A percentile compares a stretch with the other conserved stretches of the same genome.
Evolutionary conservation across 2,888 invertebrate species (phyloP).

Genomic region (Hyalella azteca): DNA sequence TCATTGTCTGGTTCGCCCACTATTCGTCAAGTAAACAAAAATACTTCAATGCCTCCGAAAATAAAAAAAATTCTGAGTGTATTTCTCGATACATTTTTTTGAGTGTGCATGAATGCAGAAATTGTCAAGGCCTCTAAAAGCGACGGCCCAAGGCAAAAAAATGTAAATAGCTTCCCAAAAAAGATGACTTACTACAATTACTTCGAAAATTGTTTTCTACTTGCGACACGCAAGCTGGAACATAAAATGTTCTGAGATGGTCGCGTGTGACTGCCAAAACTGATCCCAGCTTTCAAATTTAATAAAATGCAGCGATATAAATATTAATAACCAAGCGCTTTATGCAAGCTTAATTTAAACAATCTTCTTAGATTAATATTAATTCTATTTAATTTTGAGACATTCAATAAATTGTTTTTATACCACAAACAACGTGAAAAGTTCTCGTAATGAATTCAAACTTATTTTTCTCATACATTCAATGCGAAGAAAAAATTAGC

Average conservation of each 20-base stretch:
- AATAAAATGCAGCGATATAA: no score
- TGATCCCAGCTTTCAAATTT: no score
- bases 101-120: conserved; percentile 35
- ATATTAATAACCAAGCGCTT: no score
- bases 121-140: conserved; percentile 18
- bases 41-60: conserved; percentile 25
- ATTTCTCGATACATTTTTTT: background rate
- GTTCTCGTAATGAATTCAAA: no score
- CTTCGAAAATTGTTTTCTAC: background rate
- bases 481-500: no score
- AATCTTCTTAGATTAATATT: no score
- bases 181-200: background rate
- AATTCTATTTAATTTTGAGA: no score
- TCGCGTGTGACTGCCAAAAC: no score
- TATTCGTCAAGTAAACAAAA: conserved; percentile 31
- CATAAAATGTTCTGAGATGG: background rate
- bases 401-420: no score
- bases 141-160: conserved; percentile 11
- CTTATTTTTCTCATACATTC: no score
- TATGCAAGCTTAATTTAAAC: no score
- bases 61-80: background rate
- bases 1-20: conserved; percentile 15
- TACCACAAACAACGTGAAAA: no score
- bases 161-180: conserved; percentile 13
- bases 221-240: background rate